Conservation (phyloP, 2,888 invertebrate species). For the Cheilosia scutellata region DNA sequence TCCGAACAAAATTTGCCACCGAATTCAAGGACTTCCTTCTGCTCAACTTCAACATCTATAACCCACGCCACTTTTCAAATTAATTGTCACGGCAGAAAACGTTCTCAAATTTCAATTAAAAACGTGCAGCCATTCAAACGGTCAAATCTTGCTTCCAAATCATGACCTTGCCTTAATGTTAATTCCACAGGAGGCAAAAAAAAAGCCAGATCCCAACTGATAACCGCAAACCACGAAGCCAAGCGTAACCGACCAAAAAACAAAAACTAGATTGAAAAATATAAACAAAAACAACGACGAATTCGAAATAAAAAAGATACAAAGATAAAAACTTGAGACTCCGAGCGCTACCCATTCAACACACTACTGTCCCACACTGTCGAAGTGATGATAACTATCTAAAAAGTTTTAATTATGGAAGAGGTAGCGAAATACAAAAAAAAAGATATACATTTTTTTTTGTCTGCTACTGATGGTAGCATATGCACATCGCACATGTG, state of each 20-base stretch:
- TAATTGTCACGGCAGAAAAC: conserved; percentile 6
- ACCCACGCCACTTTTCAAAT: not conserved
- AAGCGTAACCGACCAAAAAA: conserved; percentile 53
- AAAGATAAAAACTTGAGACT: conserved; percentile 63
- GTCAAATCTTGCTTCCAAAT: conserved; percentile 39
- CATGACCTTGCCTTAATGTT: conserved; percentile 71
- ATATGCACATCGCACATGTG: conserved; percentile 40
- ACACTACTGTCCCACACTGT: conserved; percentile 73
- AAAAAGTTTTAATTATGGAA: conserved; percentile 74
- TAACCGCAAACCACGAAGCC: conserved; percentile 61
- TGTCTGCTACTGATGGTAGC: conserved; percentile 41
- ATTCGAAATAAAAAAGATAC: conserved; percentile 19
- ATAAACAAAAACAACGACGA: conserved; percentile 35
- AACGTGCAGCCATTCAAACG: conserved; percentile 12
- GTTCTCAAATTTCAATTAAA: conserved; percentile 40
- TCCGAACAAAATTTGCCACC: not conserved
- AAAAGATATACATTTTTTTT: conserved; percentile 19
- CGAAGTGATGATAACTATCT: conserved; percentile 70
- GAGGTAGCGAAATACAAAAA: conserved; percentile 43
- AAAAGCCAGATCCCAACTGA: conserved; percentile 58
- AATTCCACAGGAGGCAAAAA: conserved; percentile 39
- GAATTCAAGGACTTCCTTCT: not conserved
- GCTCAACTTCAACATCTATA: not conserved
- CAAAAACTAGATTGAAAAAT: conserved; percentile 47
- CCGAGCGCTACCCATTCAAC: conserved; percentile 59